phyloP scores from a whole-genome alignment of 2,797 vertebrate species.

The Paguma larvata region DNA sequence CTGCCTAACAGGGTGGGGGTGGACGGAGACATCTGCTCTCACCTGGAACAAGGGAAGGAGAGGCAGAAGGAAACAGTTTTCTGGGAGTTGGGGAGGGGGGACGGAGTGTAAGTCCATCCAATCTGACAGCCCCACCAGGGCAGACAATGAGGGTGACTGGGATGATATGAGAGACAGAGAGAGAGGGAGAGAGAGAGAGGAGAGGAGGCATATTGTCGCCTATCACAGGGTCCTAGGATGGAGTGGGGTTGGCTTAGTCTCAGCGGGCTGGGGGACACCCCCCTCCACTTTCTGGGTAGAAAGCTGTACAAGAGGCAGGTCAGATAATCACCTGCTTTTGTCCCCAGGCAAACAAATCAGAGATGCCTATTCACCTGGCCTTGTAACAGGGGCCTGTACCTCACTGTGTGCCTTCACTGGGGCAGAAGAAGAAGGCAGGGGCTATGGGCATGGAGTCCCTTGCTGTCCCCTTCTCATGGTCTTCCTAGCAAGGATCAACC shows the following conservation, averaged over 20 bases:
- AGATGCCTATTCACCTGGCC: not conserved
- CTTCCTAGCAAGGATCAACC: accelerated
- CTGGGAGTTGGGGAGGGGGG: accelerated
- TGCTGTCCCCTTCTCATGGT: accelerated
- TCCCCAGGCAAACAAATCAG: not conserved
- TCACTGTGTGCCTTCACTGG: not conserved
- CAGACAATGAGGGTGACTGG: accelerated
- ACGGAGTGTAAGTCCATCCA: not conserved
- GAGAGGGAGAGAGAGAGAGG: not conserved
- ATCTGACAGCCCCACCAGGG: accelerated
- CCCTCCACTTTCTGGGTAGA: not conserved
- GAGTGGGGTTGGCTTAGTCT: not conserved
- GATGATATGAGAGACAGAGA: no score
- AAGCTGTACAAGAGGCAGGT: not conserved
- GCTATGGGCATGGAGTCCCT: no score
- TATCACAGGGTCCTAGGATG: not conserved
- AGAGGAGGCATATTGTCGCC: no score
- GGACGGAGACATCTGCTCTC: not conserved
- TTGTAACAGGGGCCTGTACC: not conserved
- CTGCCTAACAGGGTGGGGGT: not conserved
- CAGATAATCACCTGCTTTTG: not conserved
- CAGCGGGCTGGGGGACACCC: no score
- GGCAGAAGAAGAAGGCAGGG: accelerated
- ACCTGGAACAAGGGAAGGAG: not conserved
- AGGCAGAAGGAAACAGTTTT: not conserved